Evolutionary conservation across 2,888 invertebrate species (phyloP).

Genomic region (Petrophora chlorosata): DNA sequence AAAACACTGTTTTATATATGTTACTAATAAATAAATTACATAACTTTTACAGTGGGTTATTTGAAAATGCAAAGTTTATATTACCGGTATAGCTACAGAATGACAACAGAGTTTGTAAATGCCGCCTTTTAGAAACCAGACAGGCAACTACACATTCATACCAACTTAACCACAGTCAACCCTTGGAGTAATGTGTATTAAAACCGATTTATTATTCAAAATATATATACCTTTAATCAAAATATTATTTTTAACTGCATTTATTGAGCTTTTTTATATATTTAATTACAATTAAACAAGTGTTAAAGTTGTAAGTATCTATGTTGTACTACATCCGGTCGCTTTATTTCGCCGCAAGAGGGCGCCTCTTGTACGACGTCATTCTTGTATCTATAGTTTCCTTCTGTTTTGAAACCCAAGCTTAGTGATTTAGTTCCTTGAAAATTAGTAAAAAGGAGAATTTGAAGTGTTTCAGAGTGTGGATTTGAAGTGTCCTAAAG

Average conservation of each 20-base stretch:
- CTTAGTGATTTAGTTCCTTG: constrained; percentile 78
- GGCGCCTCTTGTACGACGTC: constrained; percentile 78
- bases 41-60: constrained; percentile 4
- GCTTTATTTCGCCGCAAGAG: constrained; percentile 63
- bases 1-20: too few relatives aligned
- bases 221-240: not conserved
- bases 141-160: constrained; percentile 45
- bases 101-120: constrained; percentile 53
- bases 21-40: too few relatives aligned
- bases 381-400: constrained; percentile 83
- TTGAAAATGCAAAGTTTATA: not conserved
- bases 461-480: constrained; percentile 63
- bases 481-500: constrained; percentile 52
- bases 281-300: not conserved
- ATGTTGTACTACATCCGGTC: constrained; percentile 64
- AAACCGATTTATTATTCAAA: not conserved
- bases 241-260: too few relatives aligned
- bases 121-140: constrained; percentile 51
- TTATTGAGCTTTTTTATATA: too few relatives aligned
- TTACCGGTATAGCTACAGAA: constrained; percentile 34
- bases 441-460: constrained; percentile 64
- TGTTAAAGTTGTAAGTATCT: constrained; percentile 31
- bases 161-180: constrained; percentile 47
- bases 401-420: constrained; percentile 85
- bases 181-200: not conserved